phyloP scores from a whole-genome alignment of 1,140 invertebrate genomes.

The Drosophila mauritiana region DNA sequence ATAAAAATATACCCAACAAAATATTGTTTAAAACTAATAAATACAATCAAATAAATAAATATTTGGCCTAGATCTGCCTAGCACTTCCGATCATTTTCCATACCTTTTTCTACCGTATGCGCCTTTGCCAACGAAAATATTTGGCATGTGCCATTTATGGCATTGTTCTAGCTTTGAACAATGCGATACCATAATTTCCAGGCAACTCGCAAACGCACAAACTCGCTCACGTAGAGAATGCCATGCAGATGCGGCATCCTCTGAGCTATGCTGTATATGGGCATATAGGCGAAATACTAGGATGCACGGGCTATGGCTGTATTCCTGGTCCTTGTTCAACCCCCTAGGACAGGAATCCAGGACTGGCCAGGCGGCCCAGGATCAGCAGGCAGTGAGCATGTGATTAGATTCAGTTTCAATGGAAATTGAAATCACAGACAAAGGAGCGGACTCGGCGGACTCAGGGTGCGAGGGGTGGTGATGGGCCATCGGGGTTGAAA shows the following conservation, averaged over 20 bases:
- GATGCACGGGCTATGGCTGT: conserved; percentile 26
- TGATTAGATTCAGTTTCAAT: conserved; percentile 83
- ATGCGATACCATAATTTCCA: conserved; percentile 75
- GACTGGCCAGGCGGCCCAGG: conserved; percentile 41
- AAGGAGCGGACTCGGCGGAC: conserved; percentile 31
- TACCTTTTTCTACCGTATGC: conserved; percentile 29
- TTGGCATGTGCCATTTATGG: conserved; percentile 83
- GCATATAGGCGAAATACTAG: conserved; percentile 16
- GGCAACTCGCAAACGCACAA: conserved; percentile 43
- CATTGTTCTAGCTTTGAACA: conserved; percentile 75
- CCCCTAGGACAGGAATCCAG: conserved; percentile 36
- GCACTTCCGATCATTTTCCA: not conserved
- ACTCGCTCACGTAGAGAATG: conserved; percentile 32
- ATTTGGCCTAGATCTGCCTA: not conserved
- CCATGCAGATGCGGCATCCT: conserved; percentile 64
- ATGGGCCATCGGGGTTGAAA: conserved; percentile 59
- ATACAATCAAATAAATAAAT: not conserved
- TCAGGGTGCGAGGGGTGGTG: conserved; percentile 16
- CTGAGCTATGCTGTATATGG: conserved; percentile 41
- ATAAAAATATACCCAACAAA: not conserved
- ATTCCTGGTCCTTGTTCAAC: conserved; percentile 16
- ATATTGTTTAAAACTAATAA: not conserved
- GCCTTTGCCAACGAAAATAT: conserved; percentile 53
- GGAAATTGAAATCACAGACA: conserved; percentile 82
- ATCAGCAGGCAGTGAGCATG: conserved; percentile 74